Percentiles rank a stretch among this genome's conserved stretches.
phyloP scores from a whole-genome alignment of 2,888 invertebrate genomes.

The Subacronicta megacephala region DNA sequence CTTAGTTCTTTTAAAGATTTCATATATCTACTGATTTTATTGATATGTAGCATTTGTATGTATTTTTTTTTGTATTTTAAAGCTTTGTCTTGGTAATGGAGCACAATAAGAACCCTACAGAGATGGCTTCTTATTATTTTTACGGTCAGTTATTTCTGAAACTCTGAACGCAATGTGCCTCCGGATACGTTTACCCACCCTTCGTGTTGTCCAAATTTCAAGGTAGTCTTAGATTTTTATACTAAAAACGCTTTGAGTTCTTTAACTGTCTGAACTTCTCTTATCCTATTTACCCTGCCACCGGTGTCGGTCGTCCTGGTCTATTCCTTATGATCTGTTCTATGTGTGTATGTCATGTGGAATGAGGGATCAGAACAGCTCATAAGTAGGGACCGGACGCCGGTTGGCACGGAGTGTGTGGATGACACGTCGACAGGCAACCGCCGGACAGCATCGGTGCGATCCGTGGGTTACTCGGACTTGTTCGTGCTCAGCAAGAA shows the following conservation, averaged over 20 bases:
- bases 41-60: constrained; percentile 59
- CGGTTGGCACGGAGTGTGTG: constrained; percentile 89
- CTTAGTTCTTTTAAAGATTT: constrained; percentile 79
- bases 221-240: constrained; percentile 68
- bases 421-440: constrained; percentile 94
- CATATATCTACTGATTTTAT: constrained; percentile 69
- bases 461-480: constrained; percentile 99
- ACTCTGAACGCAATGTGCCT: constrained; percentile 67
- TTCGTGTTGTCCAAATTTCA: constrained; percentile 65
- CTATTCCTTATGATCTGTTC: constrained; percentile 66
- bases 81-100: constrained; percentile 82
- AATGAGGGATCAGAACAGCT: constrained; percentile 67
- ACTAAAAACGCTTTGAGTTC: constrained; percentile 63
- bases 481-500: constrained; percentile 99
- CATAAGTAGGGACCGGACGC: constrained; percentile 75
- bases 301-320: constrained; percentile 74
- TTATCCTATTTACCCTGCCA: constrained; percentile 64
- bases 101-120: constrained; percentile 78
- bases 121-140: constrained; percentile 81
- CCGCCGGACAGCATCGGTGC: constrained; percentile 98
- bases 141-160: constrained; percentile 65
- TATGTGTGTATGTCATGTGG: constrained; percentile 51
- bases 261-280: constrained; percentile 58
- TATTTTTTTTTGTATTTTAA: constrained; percentile 64
- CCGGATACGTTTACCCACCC: constrained; percentile 64